Percentiles rank a stretch among this genome's conserved stretches.
phyloP scores from a whole-genome alignment of 1,140 invertebrate species.

The Mactra quadrangularis region DNA sequence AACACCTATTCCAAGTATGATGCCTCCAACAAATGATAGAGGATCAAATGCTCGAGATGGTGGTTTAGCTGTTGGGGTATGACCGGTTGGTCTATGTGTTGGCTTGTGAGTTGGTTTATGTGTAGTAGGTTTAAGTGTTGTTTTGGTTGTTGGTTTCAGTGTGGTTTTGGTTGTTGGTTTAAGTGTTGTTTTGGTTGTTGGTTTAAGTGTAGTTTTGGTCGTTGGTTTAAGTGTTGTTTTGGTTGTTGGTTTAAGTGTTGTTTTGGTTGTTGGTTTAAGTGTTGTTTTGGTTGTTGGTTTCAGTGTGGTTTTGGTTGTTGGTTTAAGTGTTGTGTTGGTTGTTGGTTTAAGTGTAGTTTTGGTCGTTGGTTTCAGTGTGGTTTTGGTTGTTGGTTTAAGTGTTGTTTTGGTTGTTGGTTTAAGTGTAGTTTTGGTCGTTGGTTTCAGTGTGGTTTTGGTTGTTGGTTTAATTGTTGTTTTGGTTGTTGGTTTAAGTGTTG shows the following conservation, averaged over 20 bases:
- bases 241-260: neutral
- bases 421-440: neutral
- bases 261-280: neutral
- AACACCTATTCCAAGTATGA: conserved; percentile 35
- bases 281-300: neutral
- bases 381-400: neutral
- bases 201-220: neutral
- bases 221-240: neutral
- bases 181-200: neutral
- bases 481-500: neutral
- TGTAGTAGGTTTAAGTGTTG: neutral
- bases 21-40: conserved; percentile 34
- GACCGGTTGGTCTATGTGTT: neutral
- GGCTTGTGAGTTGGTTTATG: neutral
- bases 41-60: neutral
- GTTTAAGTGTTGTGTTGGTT: neutral
- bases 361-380: neutral
- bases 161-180: conserved; percentile 14
- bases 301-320: neutral
- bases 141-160: neutral
- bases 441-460: neutral
- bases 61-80: neutral
- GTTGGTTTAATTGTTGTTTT: neutral
- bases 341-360: neutral
- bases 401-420: neutral